Percentiles rank a stretch among this genome's conserved stretches.
These are phyloP conservation scores for Kuschelorhynchus macadamiae DNA, from an alignment of 2,888 invertebrate species.

Conservation along the genomic window DNA sequence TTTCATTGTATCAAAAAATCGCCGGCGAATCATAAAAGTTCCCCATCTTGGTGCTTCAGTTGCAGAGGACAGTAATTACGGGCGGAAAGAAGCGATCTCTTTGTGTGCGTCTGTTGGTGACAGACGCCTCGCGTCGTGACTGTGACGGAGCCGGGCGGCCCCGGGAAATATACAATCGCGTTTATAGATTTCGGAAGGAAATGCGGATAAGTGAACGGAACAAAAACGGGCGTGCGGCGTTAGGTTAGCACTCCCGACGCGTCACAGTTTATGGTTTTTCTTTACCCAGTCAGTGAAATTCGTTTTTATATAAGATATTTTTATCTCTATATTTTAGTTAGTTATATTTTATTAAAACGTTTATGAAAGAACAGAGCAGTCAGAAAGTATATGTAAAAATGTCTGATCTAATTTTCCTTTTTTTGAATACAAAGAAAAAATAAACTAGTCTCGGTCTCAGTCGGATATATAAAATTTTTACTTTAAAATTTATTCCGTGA, in stretches of 20 bases:
- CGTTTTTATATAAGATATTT: no score
- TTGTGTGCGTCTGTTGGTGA: constrained; percentile 65
- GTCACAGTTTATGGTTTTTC: neutral
- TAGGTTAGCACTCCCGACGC: constrained; percentile 6
- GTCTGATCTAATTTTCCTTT: no score
- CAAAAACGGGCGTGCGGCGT: constrained; percentile 31
- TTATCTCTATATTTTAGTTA: no score
- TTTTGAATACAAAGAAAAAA: no score
- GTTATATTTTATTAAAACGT: no score
- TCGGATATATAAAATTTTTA: no score
- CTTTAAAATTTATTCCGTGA: no score
- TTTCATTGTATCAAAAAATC: constrained; percentile 50
- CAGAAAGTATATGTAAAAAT: no score
- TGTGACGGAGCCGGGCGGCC: constrained; percentile 43
- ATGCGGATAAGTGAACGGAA: constrained; percentile 50
- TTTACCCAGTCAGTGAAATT: no score
- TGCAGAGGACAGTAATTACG: constrained; percentile 66
- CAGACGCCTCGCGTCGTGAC: constrained; percentile 58
- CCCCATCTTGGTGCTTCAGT: constrained; percentile 59
- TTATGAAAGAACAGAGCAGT: no score
- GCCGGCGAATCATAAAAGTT: constrained; percentile 50
- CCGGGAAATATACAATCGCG: constrained; percentile 47
- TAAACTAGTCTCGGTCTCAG: no score
- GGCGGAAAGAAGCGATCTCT: constrained; percentile 66
- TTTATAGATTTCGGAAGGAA: constrained; percentile 66